phyloP scores from a whole-genome alignment of 2,113 vertebrate genomes.

The Platysteira castanea region DNA sequence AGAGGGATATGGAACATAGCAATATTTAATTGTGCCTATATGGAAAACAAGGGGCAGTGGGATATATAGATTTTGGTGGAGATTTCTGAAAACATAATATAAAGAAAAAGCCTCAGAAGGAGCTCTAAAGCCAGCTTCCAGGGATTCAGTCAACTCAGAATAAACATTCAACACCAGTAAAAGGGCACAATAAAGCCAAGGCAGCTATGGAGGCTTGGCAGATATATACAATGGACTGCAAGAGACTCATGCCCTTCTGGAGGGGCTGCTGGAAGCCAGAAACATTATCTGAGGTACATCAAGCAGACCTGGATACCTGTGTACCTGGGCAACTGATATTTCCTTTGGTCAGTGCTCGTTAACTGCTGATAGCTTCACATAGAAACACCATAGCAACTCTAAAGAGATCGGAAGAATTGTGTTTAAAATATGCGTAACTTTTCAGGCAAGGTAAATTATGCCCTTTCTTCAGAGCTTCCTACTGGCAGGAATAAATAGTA shows the following conservation, averaged over 20 bases:
- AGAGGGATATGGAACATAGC: not conserved
- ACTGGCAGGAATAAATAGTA: not conserved
- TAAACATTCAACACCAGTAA: not conserved
- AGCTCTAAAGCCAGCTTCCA: not conserved
- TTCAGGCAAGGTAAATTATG: not conserved
- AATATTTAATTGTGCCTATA: not conserved
- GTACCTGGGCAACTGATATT: not conserved
- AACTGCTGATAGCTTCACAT: not conserved
- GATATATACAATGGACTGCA: not conserved
- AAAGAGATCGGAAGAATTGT: not conserved
- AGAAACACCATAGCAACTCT: not conserved
- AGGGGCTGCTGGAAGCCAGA: not conserved
- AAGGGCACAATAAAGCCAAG: not conserved
- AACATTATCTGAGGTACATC: not conserved
- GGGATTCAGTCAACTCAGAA: not conserved
- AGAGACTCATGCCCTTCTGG: not conserved
- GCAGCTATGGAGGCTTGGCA: not conserved
- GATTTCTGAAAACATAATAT: not conserved
- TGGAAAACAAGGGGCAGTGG: not conserved
- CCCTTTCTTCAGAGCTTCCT: not conserved
- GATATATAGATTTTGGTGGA: not conserved
- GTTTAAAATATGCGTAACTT: not conserved
- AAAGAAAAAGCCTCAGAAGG: not conserved
- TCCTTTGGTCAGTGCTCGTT: rapidly evolving
- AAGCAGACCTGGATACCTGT: not conserved